A percentile compares a stretch with the other conserved stretches of the same genome.
Conservation (phyloP, 2,113 vertebrate genomes). For the Corydoras sp. region DNA sequence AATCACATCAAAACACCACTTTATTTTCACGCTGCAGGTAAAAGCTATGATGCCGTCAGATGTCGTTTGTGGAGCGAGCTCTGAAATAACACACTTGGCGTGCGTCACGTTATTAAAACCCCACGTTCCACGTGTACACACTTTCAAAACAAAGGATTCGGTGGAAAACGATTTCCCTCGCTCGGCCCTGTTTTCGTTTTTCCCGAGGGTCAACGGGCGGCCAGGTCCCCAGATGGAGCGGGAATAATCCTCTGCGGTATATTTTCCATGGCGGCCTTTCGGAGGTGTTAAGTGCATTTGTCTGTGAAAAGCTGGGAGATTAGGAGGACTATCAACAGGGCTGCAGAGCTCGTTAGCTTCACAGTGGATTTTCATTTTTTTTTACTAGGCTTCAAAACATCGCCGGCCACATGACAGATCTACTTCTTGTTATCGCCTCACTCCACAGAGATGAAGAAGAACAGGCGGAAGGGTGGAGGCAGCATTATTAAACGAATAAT, state of each 20-base stretch:
- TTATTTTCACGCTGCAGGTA: not conserved
- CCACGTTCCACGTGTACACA: not conserved
- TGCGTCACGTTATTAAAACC: not conserved
- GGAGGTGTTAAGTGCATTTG: slow-evolving; percentile 40
- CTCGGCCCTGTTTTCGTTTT: not conserved
- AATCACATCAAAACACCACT: not conserved
- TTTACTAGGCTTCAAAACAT: slow-evolving; percentile 42
- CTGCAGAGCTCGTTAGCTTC: slow-evolving; percentile 49
- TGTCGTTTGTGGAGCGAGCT: no score
- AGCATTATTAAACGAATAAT: slow-evolving; percentile 39
- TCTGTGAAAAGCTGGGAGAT: slow-evolving; percentile 46
- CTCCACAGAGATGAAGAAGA: slow-evolving; percentile 32
- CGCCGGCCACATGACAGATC: slow-evolving; percentile 37
- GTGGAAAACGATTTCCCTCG: slow-evolving; percentile 11
- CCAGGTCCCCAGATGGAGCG: slow-evolving; percentile 23
- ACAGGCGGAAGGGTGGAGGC: slow-evolving; percentile 20
- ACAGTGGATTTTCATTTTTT: slow-evolving; percentile 48
- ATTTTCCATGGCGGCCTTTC: slow-evolving; percentile 29
- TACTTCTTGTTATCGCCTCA: slow-evolving; percentile 37
- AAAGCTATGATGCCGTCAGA: not conserved
- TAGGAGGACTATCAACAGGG: slow-evolving; percentile 47
- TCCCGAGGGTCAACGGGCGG: slow-evolving; percentile 31
- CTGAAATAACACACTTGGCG: no score
- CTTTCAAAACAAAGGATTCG: slow-evolving; percentile 15
- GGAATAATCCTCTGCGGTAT: slow-evolving; percentile 32